phyloP scores from a whole-genome alignment of 2,797 vertebrate genomes.

The Cygnus olor region DNA sequence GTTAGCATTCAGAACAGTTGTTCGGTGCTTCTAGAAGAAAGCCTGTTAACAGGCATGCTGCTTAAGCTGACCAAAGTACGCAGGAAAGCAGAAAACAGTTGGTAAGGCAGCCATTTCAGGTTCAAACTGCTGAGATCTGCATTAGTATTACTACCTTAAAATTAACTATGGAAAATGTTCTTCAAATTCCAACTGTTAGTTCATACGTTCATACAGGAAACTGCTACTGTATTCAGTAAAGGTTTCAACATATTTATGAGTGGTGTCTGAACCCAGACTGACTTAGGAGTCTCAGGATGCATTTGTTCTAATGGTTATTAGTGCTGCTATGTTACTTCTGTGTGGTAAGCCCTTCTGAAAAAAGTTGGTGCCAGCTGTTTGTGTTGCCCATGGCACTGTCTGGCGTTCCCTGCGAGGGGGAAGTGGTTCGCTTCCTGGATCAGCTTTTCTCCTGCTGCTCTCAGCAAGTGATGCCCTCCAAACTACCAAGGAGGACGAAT shows the following conservation, averaged over 20 bases:
- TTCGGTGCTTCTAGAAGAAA: not conserved
- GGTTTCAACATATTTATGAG: not conserved
- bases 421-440: not conserved
- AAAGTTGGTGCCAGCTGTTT: not conserved
- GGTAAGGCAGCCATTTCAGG: not conserved
- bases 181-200: not conserved
- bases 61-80: not conserved
- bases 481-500: not conserved
- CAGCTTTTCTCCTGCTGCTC: not conserved
- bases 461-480: not conserved
- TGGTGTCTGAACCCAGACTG: not conserved
- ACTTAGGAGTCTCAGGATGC: not conserved
- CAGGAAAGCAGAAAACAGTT: not conserved
- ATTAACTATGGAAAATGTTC: not conserved
- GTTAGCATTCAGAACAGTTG: not conserved
- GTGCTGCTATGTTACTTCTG: not conserved
- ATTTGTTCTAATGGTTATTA: not conserved
- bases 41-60: not conserved
- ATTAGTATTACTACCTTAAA: not conserved
- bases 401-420: not conserved
- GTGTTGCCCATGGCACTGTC: not conserved
- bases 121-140: not conserved
- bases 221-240: not conserved
- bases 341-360: too few relatives aligned
- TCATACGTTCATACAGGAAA: not conserved